Evolutionary conservation across 2,113 vertebrate genomes (phyloP), one percentile per base, ranked within the genome.

Genomic region (Eclectus roratus): DNA sequence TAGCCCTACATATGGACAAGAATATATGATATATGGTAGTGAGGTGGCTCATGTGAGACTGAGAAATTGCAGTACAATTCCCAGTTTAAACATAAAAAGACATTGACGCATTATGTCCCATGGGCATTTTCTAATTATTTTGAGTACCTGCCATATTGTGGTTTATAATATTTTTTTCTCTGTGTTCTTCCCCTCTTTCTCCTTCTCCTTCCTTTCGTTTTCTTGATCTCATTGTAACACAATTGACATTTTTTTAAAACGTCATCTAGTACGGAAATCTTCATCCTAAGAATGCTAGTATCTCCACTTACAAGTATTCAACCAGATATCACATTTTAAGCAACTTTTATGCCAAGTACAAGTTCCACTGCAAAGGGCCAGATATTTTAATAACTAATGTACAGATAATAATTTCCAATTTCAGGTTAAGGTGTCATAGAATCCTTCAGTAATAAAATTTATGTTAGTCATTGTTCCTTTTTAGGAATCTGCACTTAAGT

Each of bases 81-180:
- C 61, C 68, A 58, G 88, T 85, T 85, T 91, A 93, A 95, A 71
- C 49, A 89, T 70, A 71, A 91, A 91, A 91, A 84, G 72, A 78
- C 11, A 1, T 60, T 64, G 88, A 95, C 55, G 58, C 65, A 81
- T 73, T 95, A 53, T 60, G 13, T 71, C 60, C 70, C 66, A 74
- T 9, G 35, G 78, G 65, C 47, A 74, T 94, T 70, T 87, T 84
- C 27, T 41, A 81, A 87, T 88, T 92, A 66, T 84, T 94, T 89
- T 84, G 55, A 79, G 60, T 74, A 96, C 85, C 70, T 84, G 35
- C 16, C 56, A 55, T 74, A 91, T 89, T 87, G 52, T 55, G 15
- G 23, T 84, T 84, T 3, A 0, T 74, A 52, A 73, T 49, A 4
- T 64, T 65, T 89, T 87, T 85, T 16, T 60, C 27, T 64, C 39